Conservation (phyloP, 1,140 invertebrate species). For the Drosophila serrata region DNA sequence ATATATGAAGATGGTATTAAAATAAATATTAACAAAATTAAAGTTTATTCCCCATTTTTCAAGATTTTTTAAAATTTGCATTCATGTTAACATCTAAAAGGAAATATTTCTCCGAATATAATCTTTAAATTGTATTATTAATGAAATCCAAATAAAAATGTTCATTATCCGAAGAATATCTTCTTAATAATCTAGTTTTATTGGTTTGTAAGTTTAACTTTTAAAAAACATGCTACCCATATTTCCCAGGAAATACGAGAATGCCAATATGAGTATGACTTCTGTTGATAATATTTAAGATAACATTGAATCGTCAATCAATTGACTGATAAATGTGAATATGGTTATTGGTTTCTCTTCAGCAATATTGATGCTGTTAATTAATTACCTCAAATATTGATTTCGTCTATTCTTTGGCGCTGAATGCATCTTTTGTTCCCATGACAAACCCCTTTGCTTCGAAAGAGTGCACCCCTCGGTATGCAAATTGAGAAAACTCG, state of each 20-base stretch:
- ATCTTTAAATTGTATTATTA: not conserved
- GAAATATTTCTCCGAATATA: too few relatives aligned
- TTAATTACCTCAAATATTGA: constrained; percentile 85
- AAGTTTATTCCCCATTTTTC: too few relatives aligned
- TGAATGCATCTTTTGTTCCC: constrained; percentile 77
- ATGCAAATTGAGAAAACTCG: constrained; percentile 68
- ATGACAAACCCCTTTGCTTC: constrained; percentile 65
- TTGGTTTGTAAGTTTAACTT: too few relatives aligned
- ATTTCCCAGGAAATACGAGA: not conserved
- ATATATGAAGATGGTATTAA: too few relatives aligned
- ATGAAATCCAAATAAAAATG: not conserved
- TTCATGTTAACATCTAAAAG: too few relatives aligned
- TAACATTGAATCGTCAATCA: constrained; percentile 68
- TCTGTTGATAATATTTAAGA: constrained; percentile 50
- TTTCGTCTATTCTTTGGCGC: constrained; percentile 68
- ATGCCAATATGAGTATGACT: constrained; percentile 30
- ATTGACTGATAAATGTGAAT: constrained; percentile 79
- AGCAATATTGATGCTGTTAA: constrained; percentile 72
- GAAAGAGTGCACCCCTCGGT: constrained; percentile 42
- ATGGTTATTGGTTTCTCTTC: constrained; percentile 56
- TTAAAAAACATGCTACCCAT: not conserved
- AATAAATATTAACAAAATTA: too few relatives aligned
- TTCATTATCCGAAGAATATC: not conserved
- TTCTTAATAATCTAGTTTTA: not conserved
- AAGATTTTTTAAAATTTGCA: too few relatives aligned